These are phyloP conservation scores for Eolophus roseicapilla DNA, from an alignment of 2,113 vertebrate genomes.

Conservation along the genomic window DNA sequence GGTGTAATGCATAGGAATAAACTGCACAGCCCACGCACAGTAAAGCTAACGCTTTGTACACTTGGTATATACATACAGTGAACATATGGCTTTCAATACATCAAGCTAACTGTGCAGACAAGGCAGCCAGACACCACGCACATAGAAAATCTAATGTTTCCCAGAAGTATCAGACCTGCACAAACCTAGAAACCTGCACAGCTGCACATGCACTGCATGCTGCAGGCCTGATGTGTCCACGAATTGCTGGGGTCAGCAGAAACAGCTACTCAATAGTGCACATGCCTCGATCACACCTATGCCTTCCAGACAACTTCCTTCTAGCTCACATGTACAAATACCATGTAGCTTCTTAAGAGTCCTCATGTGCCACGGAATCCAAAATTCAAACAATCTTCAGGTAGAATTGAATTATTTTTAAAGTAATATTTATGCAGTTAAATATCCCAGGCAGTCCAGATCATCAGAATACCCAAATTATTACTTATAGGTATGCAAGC, in stretches of 20 bases:
- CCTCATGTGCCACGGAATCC: background rate
- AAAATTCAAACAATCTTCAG: background rate
- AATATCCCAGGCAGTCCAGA: background rate
- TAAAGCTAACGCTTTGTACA: background rate
- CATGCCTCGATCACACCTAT: background rate
- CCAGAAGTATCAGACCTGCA: background rate
- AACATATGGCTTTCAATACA: background rate
- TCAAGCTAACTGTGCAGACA: background rate
- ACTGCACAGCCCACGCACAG: background rate
- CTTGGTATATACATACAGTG: background rate
- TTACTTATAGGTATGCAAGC: accelerated
- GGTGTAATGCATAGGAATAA: background rate
- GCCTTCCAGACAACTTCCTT: background rate
- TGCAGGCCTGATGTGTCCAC: background rate
- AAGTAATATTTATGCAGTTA: background rate
- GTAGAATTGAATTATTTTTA: background rate
- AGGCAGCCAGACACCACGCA: background rate
- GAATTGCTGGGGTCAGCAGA: accelerated
- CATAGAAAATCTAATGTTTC: background rate
- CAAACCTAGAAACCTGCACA: background rate
- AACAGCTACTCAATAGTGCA: background rate
- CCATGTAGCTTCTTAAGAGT: background rate
- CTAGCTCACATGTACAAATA: background rate
- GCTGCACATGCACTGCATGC: accelerated
- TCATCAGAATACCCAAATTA: background rate